Conservation (phyloP, 2,888 invertebrate species). For the Caenorhabditis imperialis region DNA sequence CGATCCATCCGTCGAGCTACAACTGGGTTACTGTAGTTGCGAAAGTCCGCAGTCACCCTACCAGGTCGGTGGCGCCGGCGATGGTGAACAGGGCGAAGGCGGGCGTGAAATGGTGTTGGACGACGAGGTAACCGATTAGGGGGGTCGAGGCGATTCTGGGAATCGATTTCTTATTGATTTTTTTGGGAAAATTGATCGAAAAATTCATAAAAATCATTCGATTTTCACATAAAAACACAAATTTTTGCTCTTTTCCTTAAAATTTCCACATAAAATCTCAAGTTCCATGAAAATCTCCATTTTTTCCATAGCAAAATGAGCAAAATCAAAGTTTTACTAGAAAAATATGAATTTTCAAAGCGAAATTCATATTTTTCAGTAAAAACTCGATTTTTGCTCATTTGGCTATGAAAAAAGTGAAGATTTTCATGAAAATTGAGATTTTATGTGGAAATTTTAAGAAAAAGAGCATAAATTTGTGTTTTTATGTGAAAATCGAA, state of each 20-base stretch:
- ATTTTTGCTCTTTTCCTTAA: background rate
- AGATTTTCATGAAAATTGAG: too few species aligned
- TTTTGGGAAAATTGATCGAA: constrained; percentile 5
- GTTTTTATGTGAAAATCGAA: too few species aligned
- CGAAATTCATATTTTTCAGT: too few species aligned
- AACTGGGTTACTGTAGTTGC: constrained; percentile 18
- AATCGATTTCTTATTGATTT: background rate
- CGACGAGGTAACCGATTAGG: constrained; percentile 89
- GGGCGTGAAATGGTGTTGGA: constrained; percentile 86
- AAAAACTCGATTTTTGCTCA: too few species aligned
- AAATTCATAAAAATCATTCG: too few species aligned
- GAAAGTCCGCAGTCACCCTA: constrained; percentile 79
- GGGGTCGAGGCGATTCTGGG: constrained; percentile 88
- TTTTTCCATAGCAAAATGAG: too few species aligned
- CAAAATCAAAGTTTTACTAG: too few species aligned
- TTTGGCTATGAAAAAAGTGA: too few species aligned
- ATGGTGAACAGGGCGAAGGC: constrained; percentile 88
- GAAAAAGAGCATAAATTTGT: too few species aligned
- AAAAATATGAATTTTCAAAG: too few species aligned
- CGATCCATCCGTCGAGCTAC: constrained; percentile 90
- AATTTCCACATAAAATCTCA: constrained; percentile 2
- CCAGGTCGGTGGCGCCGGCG: constrained; percentile 93
- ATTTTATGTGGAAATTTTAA: constrained; percentile 3
- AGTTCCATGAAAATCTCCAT: too few species aligned
- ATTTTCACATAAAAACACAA: too few species aligned